A percentile compares a stretch with the other conserved stretches of the same genome.
These are phyloP conservation scores for Rhinichthys osculus DNA, from an alignment of 2,797 vertebrate genomes.

Conservation along the genomic window DNA sequence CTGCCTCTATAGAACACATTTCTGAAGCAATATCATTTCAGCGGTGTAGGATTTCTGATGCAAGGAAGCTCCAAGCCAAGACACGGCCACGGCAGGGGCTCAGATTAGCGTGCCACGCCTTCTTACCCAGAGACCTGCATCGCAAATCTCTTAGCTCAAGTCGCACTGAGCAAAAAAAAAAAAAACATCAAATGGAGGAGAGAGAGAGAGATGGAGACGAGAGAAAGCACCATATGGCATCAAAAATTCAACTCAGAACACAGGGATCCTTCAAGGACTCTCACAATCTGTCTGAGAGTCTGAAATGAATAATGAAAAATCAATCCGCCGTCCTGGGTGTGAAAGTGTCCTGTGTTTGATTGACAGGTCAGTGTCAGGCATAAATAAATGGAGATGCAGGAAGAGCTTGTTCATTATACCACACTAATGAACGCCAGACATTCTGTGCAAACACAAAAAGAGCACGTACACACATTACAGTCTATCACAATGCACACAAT, in stretches of 20 bases:
- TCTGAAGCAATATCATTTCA: slow-evolving; percentile 47
- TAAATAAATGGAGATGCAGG: slow-evolving; percentile 41
- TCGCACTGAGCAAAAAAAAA: slow-evolving; percentile 19
- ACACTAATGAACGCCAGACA: slow-evolving; percentile 42
- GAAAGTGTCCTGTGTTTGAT: slow-evolving; percentile 35
- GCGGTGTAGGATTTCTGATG: slow-evolving; percentile 36
- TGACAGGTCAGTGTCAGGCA: slow-evolving; percentile 48
- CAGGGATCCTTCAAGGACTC: slow-evolving; percentile 53
- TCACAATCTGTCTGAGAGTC: slow-evolving; percentile 50
- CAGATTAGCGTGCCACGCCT: slow-evolving; percentile 41
- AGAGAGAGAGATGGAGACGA: slow-evolving; percentile 40
- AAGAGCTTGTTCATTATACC: slow-evolving; percentile 27
- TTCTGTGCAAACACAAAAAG: slow-evolving; percentile 9
- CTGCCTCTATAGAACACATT: slow-evolving; percentile 27
- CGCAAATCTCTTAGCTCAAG: slow-evolving; percentile 45
- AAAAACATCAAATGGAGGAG: slow-evolving; percentile 45
- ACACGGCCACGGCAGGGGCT: neutral
- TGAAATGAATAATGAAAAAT: slow-evolving; percentile 58
- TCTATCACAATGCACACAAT: slow-evolving; percentile 1
- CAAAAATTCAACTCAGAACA: slow-evolving; percentile 61
- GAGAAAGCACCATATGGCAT: slow-evolving; percentile 60
- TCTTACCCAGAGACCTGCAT: slow-evolving; percentile 23
- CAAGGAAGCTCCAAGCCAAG: neutral
- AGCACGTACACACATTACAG: neutral
- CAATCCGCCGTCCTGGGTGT: slow-evolving; percentile 46